A percentile compares a stretch with the other conserved stretches of the same genome.
Conservation (phyloP, 2,888 invertebrate genomes). For the Isotomurus palustris region DNA sequence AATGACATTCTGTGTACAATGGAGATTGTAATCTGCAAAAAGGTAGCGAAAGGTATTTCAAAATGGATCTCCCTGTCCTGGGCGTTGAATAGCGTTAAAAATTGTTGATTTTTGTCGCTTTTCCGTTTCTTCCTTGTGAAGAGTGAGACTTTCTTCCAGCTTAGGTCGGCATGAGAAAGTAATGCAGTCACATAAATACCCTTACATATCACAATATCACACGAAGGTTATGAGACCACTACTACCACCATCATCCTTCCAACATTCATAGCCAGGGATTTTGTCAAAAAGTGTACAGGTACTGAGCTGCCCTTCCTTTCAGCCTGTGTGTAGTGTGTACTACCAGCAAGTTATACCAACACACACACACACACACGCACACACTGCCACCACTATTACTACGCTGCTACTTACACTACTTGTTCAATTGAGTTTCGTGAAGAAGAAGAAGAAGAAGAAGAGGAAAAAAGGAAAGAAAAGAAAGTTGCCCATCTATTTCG, state of each 20-base stretch:
- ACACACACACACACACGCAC: neutral
- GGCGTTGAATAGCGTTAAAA: slow-evolving; percentile 46
- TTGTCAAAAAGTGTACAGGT: no score
- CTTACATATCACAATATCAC: neutral
- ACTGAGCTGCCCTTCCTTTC: no score
- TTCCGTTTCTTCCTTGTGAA: no score
- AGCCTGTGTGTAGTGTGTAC: no score
- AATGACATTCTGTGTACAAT: slow-evolving; percentile 47
- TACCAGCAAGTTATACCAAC: neutral
- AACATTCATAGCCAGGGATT: no score
- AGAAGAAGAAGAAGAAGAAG: slow-evolving; percentile 13
- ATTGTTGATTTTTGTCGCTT: slow-evolving; percentile 47
- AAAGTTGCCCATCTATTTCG: slow-evolving; percentile 47
- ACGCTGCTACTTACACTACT: neutral
- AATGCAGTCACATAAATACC: neutral
- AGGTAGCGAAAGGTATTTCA: slow-evolving; percentile 38
- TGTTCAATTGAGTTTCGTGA: neutral
- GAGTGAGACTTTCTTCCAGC: no score
- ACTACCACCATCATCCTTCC: no score
- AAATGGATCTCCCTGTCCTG: slow-evolving; percentile 32
- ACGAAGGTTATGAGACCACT: neutral
- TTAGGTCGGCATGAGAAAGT: no score
- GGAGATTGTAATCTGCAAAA: slow-evolving; percentile 46
- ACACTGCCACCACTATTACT: neutral
- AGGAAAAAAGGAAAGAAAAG: slow-evolving; percentile 46